Percentiles rank a stretch among this genome's conserved stretches.
Evolutionary conservation across 2,797 vertebrate genomes (phyloP).

Genomic region (Rhinoraja longicauda): DNA sequence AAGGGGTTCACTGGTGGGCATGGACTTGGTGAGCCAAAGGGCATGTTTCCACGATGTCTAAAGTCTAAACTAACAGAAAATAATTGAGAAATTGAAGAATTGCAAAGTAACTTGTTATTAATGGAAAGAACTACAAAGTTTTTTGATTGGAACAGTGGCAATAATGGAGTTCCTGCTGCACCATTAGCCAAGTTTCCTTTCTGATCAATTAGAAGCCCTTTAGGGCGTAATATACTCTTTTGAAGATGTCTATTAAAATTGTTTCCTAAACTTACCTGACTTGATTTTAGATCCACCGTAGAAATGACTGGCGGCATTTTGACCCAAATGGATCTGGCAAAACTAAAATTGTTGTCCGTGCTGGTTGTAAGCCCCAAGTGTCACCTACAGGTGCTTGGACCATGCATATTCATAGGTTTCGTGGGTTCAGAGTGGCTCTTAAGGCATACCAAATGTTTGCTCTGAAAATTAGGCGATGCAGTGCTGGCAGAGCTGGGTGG

Average conservation of each 20-base stretch:
- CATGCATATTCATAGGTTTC: background rate
- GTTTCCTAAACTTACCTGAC: background rate
- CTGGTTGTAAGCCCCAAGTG: background rate
- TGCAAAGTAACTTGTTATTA: background rate
- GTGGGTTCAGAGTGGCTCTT: background rate
- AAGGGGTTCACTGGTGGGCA: no score
- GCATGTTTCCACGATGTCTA: no score
- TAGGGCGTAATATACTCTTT: background rate
- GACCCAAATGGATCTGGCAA: background rate
- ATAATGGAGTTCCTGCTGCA: background rate
- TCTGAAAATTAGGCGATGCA: background rate
- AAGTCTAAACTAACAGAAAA: background rate
- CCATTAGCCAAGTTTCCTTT: background rate
- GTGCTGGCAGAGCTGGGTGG: no score
- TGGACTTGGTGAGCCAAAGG: no score
- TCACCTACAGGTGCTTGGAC: background rate
- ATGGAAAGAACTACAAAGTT: background rate
- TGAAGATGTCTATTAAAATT: background rate
- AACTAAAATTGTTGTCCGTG: background rate
- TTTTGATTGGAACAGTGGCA: background rate
- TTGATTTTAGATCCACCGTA: background rate
- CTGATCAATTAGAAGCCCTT: background rate
- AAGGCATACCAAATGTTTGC: background rate
- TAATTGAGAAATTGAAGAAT: background rate
- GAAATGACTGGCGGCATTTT: background rate